These are phyloP conservation scores for Murina feae DNA, from an alignment of 2,113 vertebrate species.

Conservation along the genomic window DNA sequence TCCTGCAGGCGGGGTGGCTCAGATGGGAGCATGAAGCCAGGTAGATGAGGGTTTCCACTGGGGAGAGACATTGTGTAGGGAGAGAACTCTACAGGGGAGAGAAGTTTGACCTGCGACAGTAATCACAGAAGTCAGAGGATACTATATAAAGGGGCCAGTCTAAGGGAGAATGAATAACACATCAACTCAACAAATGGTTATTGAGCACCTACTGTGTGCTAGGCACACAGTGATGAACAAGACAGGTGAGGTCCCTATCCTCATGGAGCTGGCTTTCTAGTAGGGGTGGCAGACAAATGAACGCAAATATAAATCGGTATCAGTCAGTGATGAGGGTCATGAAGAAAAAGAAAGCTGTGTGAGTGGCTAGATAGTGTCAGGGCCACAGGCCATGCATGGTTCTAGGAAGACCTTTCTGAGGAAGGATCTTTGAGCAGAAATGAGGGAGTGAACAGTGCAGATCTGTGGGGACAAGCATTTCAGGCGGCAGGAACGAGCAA, in stretches of 20 bases:
- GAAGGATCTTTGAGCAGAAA: not conserved
- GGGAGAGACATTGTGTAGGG: not conserved
- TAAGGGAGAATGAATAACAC: not conserved
- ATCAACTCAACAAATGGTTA: not conserved
- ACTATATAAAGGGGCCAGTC: not conserved
- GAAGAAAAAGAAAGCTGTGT: not conserved
- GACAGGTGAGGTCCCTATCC: not conserved
- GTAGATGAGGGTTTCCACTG: not conserved
- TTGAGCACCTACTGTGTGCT: not conserved
- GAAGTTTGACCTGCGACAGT: not conserved
- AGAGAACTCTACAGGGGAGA: not conserved
- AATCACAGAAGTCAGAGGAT: not conserved
- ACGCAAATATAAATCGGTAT: not conserved
- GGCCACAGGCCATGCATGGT: not conserved
- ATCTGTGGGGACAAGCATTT: not conserved
- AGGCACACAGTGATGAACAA: not conserved
- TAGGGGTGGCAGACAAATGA: not conserved
- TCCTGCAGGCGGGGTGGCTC: no score
- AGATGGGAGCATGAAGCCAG: accelerated
- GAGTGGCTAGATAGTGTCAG: not conserved
- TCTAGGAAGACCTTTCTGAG: not conserved
- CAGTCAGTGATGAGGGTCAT: not conserved
- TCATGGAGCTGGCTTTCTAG: not conserved
- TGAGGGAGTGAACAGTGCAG: not conserved
- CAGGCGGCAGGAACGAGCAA: not conserved